Evolutionary conservation across 2,797 vertebrate genomes (phyloP), one percentile per base, ranked within the genome.

Genomic region (Microctenopoma lineatum): DNA sequence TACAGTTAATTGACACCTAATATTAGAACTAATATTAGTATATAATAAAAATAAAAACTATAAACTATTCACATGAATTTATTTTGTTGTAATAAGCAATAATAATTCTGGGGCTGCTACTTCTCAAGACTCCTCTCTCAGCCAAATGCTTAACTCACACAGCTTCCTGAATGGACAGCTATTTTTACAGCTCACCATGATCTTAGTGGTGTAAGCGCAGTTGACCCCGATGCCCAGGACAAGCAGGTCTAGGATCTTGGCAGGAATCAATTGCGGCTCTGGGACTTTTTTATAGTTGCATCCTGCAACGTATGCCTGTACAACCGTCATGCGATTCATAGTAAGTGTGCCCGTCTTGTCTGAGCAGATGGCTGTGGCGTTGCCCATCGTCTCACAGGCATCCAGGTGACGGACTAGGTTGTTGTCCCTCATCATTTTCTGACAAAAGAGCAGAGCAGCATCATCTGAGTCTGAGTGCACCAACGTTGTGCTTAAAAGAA

Each of bases 391-490:
- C 87, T 99, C 98, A 7, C 98, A 99, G 34, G 98, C 98, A 0
- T 99, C 98, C 87, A 99, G 90, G 89, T 99, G 98, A 68, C 98
- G 92, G 14, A 99, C 98, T 66, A 99, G 90, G 79, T 99, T 99
- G 89, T 99, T 99, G 78, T 99, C 98, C 69, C 96, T 98, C 98
- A 99, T 99, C 97, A 99, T 99, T 99, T 99, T 99, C 98, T 99
- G 87, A 59, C 18, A 77, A 41, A 53, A 32, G 14, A 60, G 7
- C 53, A 67, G 8, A 60, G 29, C 46, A 76, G 7, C 0, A 3
- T 32, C 38, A 57, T 4, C 4, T 6, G 13, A 58, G 34, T 32
- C 39, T 48, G 21, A 21, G 21, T 21, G 21, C 21, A 21, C 21
- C 21, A 1, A 21, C 21, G 21, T 21, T 21, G 21, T 21, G 21